phyloP scores from a whole-genome alignment of 2,888 invertebrate genomes.

The Leptinotarsa peninsularis region DNA sequence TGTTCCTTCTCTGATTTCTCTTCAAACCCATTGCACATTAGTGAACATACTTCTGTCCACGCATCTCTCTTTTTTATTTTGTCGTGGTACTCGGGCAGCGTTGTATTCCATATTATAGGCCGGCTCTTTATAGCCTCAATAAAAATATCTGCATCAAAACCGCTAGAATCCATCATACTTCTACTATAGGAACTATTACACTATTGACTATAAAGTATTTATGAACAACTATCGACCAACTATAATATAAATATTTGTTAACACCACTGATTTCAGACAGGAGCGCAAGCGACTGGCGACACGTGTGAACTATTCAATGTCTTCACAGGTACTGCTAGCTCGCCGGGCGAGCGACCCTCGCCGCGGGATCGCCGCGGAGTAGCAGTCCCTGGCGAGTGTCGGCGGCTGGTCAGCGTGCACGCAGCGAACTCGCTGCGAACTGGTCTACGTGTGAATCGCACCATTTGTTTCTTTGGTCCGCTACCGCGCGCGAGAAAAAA shows the following conservation, averaged over 20 bases:
- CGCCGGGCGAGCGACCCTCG: constrained; percentile 5
- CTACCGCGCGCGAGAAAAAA: constrained; percentile 25
- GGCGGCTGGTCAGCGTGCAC: constrained; percentile 17
- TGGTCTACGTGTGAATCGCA: constrained; percentile 17
- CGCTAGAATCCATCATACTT: constrained; percentile 9
- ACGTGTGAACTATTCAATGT: constrained; percentile 1
- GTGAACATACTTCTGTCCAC: constrained; percentile 17
- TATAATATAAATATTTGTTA: not conserved
- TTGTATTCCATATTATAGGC: constrained; percentile 12
- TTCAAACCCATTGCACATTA: constrained; percentile 14
- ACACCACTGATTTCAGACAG: constrained; percentile 6
- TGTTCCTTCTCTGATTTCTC: constrained; percentile 17
- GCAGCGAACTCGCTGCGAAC: constrained; percentile 15
- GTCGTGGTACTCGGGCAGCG: constrained; percentile 11
- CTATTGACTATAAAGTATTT: not conserved
- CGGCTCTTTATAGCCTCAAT: constrained; percentile 9
- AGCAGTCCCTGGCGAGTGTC: constrained; percentile 21
- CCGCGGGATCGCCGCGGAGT: constrained; percentile 10
- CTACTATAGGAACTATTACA: not conserved
- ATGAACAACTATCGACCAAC: not conserved
- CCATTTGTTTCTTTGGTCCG: constrained; percentile 27
- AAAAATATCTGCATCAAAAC: constrained; percentile 11
- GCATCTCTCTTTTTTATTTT: constrained; percentile 8
- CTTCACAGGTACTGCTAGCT: constrained; percentile 7
- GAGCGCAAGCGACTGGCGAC: constrained; percentile 9